These are phyloP conservation scores for Manis crassicaudata DNA, from an alignment of 2,797 vertebrate genomes.

Conservation along the genomic window DNA sequence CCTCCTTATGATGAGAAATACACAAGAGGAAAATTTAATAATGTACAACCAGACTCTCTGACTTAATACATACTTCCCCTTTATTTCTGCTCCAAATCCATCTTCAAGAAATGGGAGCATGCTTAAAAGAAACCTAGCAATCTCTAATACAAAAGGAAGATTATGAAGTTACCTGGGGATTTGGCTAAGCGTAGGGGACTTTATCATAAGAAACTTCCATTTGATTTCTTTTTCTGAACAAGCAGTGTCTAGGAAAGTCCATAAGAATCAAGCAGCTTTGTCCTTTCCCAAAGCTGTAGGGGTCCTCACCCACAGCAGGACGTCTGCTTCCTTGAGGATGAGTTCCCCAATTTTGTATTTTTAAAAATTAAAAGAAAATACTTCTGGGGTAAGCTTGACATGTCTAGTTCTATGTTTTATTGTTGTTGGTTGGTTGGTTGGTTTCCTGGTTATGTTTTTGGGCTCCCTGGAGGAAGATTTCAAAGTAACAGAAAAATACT, in stretches of 20 bases:
- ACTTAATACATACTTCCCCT: background rate
- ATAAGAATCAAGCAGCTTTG: background rate
- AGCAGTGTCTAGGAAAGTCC: background rate
- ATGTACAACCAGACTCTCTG: background rate
- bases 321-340: background rate
- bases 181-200: background rate
- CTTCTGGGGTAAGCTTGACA: background rate
- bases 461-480: background rate
- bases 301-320: background rate
- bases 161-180: background rate
- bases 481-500: background rate
- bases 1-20: background rate
- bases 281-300: background rate
- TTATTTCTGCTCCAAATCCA: background rate
- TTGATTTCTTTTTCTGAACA: background rate
- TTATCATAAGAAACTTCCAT: background rate
- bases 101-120: constrained; percentile 28
- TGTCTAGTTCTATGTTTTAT: background rate
- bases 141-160: background rate
- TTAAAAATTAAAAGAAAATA: background rate
- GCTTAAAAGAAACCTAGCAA: constrained; percentile 23
- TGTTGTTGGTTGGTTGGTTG: background rate
- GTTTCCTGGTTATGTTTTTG: background rate
- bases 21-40: constrained; percentile 16
- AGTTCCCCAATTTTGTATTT: background rate